These are phyloP conservation scores for Amazona ochrocephala DNA, from an alignment of 2,797 vertebrate genomes.

Conservation along the genomic window DNA sequence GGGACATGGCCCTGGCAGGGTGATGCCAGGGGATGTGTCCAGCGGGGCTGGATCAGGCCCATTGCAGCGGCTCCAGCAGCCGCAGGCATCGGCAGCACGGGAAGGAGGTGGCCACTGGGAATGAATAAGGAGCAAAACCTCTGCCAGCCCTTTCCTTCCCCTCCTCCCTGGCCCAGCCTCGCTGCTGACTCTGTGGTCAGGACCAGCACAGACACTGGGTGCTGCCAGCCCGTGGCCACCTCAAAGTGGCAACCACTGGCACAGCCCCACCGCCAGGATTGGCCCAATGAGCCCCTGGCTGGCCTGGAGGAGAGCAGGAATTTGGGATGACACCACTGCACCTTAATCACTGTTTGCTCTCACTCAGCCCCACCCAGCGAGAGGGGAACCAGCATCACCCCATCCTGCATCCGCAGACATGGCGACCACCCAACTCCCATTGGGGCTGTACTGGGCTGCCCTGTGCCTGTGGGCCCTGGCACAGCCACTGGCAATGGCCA, in stretches of 20 bases:
- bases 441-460: neutral
- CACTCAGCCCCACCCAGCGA: neutral
- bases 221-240: neutral
- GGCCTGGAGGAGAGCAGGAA: slow-evolving; percentile 27
- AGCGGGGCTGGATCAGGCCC: neutral
- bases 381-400: neutral
- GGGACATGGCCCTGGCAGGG: neutral
- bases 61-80: neutral
- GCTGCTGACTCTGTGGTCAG: neutral
- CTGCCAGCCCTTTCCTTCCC: neutral
- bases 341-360: slow-evolving; percentile 37
- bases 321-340: slow-evolving; percentile 18
- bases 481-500: neutral
- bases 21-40: neutral
- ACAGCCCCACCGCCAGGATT: rapidly evolving
- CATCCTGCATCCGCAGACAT: rapidly evolving
- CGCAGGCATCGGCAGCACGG: rapidly evolving
- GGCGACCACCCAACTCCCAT: rapidly evolving
- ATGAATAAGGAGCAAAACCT: neutral
- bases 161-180: neutral
- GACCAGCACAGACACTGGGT: neutral
- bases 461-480: rapidly evolving
- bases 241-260: neutral
- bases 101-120: neutral
- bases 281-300: neutral